Conservation (phyloP, 2,113 vertebrate species). For the Dinomys branickii region DNA sequence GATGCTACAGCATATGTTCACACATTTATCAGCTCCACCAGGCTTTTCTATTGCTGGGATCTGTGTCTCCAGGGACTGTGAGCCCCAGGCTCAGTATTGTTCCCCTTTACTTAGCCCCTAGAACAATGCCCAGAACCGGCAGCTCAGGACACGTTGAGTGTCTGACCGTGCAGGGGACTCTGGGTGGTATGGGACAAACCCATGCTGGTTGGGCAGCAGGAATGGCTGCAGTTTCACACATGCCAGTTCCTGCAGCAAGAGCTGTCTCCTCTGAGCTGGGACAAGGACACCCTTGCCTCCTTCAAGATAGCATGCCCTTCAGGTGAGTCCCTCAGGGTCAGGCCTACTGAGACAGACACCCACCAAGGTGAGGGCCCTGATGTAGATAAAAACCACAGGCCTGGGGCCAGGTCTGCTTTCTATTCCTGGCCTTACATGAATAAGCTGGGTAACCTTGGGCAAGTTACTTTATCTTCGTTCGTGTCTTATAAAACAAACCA, state of each 20-base stretch:
- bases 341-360: not conserved
- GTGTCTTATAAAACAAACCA: conserved; percentile 14
- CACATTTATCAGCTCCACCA: not conserved
- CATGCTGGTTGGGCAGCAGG: not conserved
- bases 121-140: not conserved
- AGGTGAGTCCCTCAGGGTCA: not conserved
- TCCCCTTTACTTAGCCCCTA: not conserved
- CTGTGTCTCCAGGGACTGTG: not conserved
- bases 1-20: not conserved
- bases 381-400: not conserved
- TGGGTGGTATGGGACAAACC: not conserved
- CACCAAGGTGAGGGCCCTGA: not conserved
- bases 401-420: not conserved
- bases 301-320: not conserved
- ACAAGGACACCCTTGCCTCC: not conserved
- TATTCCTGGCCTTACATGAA: conserved; percentile 54
- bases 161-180: not conserved
- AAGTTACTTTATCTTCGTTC: conserved; percentile 38
- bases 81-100: not conserved
- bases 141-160: not conserved
- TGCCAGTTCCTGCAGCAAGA: not conserved
- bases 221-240: not conserved
- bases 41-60: not conserved
- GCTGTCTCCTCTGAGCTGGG: not conserved
- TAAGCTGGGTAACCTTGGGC: conserved; percentile 53